Evolutionary conservation across 2,888 invertebrate species (phyloP), one percentile per base, ranked within the genome.

Genomic region (Phaonia tiefii): DNA sequence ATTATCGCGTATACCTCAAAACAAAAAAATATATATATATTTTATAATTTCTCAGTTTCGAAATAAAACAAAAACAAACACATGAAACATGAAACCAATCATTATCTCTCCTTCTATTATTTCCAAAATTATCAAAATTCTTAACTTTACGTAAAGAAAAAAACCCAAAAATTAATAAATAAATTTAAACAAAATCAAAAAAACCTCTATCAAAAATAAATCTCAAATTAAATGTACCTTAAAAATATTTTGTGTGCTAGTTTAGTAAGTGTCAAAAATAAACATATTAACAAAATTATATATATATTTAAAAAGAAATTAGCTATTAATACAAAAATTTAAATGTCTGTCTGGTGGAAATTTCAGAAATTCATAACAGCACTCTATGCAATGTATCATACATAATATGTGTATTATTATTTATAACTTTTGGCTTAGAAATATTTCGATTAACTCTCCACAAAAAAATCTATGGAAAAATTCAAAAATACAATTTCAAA

Each of bases 1-100:
- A 90, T 88, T 81, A 90, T 92, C 92, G 92, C 92, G 92, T 92
- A 93, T 92, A 93, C 91, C 91, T 91, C 91, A 91, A 90, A 80
- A 79, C 25, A 51, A 54, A 46, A 49, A 54, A 26, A 65, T 13
- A n/a, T 25, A 31, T 80, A 83, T 79, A 84, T 85, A 86, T 75
- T 56, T 72, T 83, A 82, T 84, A 77, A 83, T 85, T 86, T 86
- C 86, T 86, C 84, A 85, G 85, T 87, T 85, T 84, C 84, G 84
- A 84, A 84, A 84, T 60, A 73, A n/a, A n/a, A n/a, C 54, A 49
- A 73, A 31, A 31, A 3, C 78, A 82, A 76, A 76, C 75, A 83
- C 79, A 31, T 31, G n/a, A n/a, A 60, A 42, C 39, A 31, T 63
- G 31, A 39, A 69, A 42, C 44, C 66, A 39, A 60, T 71, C 58